Percentiles rank a stretch among this genome's conserved stretches.
These are phyloP conservation scores for Nasonovia ribisnigri DNA, from an alignment of 2,888 invertebrate species.

Conservation along the genomic window DNA sequence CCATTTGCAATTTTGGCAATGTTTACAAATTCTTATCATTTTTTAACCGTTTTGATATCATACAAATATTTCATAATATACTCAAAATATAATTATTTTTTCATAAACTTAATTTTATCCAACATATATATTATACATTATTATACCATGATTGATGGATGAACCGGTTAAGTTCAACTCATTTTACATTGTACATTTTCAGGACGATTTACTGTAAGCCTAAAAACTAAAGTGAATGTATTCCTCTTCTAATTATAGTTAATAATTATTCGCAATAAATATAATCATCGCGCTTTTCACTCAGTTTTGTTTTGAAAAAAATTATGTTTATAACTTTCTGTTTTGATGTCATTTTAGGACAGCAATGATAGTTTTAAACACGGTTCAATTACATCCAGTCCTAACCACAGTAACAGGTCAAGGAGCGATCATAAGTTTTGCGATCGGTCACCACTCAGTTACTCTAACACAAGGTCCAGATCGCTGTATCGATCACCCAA, in stretches of 20 bases:
- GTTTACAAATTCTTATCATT: no score
- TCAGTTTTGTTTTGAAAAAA: background rate
- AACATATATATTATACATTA: no score
- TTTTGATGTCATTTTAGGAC: background rate
- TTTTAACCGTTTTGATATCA: no score
- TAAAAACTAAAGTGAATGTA: no score
- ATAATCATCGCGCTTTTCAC: background rate
- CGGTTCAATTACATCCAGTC: constrained; percentile 2
- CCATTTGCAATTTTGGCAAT: no score
- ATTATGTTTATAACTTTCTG: background rate
- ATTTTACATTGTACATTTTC: background rate
- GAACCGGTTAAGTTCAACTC: no score
- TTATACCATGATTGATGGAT: no score
- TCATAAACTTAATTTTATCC: no score
- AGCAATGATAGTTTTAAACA: constrained; percentile 9
- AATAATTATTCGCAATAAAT: background rate
- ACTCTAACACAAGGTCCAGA: constrained; percentile 34
- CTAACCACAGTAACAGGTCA: constrained; percentile 18
- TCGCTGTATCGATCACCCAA: constrained; percentile 40
- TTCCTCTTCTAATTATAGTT: background rate
- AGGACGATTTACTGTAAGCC: no score
- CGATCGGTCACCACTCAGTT: constrained; percentile 4
- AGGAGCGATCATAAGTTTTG: constrained; percentile 21
- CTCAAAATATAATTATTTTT: no score
- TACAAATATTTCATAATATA: no score